phyloP scores from a whole-genome alignment of 2,113 vertebrate species.

The Lepisosteus oculatus region DNA sequence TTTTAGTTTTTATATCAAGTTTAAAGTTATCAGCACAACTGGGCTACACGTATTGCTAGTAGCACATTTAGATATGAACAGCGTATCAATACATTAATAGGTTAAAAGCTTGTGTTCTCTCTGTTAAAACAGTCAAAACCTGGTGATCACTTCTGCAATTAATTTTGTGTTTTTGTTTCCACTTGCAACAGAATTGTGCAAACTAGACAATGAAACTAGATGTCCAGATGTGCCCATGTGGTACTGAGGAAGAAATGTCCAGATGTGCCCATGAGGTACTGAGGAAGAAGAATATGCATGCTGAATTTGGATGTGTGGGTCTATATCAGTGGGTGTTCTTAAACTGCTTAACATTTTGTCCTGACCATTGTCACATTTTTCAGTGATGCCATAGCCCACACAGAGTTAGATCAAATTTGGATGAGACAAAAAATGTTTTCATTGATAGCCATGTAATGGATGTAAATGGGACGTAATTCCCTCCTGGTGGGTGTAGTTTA shows the following conservation, averaged over 20 bases:
- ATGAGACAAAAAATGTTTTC: conserved; percentile 2
- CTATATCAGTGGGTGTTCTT: not conserved
- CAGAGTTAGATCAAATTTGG: not conserved
- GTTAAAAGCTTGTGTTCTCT: no score
- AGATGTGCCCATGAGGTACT: conserved; percentile 49
- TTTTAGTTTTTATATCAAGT: no score
- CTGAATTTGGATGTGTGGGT: conserved; percentile 24
- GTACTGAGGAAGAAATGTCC: conserved; percentile 48
- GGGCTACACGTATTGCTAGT: no score
- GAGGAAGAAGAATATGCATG: conserved; percentile 40
- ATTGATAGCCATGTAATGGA: conserved; percentile 1
- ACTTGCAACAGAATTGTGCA: conserved; percentile 25
- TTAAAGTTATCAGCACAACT: no score
- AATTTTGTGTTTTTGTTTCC: conserved; percentile 25
- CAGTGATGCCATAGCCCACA: not conserved
- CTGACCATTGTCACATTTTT: not conserved
- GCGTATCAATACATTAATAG: no score
- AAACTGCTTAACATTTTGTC: not conserved
- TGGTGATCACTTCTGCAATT: no score
- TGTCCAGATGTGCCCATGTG: conserved; percentile 53
- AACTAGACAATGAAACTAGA: conserved; percentile 30
- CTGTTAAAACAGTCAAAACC: no score
- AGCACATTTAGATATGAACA: no score
- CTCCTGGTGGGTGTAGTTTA: not conserved
- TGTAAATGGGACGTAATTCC: not conserved